Evolutionary conservation across 2,113 vertebrate species (phyloP), one percentile per base, ranked within the genome.

Genomic region (Macquaria ambigua): DNA sequence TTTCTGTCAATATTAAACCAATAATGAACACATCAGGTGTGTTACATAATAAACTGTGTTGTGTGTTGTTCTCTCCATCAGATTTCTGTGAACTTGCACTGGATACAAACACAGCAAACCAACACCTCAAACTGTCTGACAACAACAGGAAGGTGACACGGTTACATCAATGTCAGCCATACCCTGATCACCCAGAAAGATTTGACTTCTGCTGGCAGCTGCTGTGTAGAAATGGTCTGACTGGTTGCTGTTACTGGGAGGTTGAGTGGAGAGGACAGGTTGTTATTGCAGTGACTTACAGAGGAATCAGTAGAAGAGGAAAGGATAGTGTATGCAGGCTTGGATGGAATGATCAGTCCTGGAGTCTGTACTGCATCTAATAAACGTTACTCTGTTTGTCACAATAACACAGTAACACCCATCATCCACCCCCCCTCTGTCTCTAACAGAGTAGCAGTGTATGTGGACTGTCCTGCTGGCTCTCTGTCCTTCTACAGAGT

Each of bases 71-170:
- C 46, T 15, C 14, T 48, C 43, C 14, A 15, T 48, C 46, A 48
- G 46, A 15, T 48, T 4, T 5, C 46, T 48, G 46, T 48, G 14
- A 48, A 48, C 46, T 48, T 14, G 15, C 46, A 48, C 46, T 48
- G 46, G 46, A 48, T 14, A 4, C 46, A 48, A 15, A 48, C 46
- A 48, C 46, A 48, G 46, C 46, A 48, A 6, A 87, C 81, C 43
- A 9, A 21, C 43, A 59, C 1, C 72, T 85, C 20, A 25, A 85
- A 46, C 55, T 85, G 25, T 48, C 46, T 85, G 10, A 86, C 6
- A 6, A 68, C 67, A 61, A 59, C 50, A 59, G 8, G 16, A 81
- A 6, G 37, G 46, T 77, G 67, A 62, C 55, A 1, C 41, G 9
- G 41, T 9, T 43, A 10, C 28, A 31, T 31, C 28, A 31, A 31